phyloP scores from a whole-genome alignment of 1,140 invertebrate species.

The Drosophila mojavensis region DNA sequence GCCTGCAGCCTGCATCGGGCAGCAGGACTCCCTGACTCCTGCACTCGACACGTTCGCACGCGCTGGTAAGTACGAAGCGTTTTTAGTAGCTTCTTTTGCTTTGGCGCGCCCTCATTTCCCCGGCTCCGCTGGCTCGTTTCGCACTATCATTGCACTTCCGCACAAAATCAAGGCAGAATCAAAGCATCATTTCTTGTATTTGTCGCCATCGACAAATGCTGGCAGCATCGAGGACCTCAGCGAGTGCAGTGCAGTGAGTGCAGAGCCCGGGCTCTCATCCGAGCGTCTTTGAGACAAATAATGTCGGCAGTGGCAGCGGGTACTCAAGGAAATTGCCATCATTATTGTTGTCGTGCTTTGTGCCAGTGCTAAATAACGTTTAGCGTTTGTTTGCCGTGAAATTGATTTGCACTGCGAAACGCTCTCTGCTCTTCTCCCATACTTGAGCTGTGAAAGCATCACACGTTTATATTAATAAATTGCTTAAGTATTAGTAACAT shows the following conservation, averaged over 20 bases:
- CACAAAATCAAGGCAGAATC: constrained; percentile 59
- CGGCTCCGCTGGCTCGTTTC: constrained; percentile 20
- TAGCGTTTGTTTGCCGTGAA: constrained; percentile 78
- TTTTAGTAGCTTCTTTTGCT: constrained; percentile 20
- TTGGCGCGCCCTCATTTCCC: constrained; percentile 16
- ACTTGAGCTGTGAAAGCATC: no score
- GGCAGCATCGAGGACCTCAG: constrained; percentile 34
- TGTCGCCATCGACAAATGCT: constrained; percentile 45
- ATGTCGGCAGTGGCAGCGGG: constrained; percentile 33
- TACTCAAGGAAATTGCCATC: constrained; percentile 83
- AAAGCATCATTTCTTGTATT: constrained; percentile 77
- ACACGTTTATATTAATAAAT: not conserved
- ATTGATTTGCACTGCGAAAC: constrained; percentile 67
- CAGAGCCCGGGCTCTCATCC: not conserved
- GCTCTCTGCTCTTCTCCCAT: not conserved
- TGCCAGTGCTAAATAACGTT: constrained; percentile 78
- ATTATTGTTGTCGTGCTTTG: constrained; percentile 72
- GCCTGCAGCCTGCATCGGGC: not conserved
- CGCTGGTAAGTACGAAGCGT: constrained; percentile 49
- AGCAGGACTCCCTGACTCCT: not conserved
- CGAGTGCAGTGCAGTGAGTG: constrained; percentile 12
- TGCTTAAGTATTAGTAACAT: no score
- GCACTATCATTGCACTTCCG: constrained; percentile 77
- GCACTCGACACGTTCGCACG: constrained; percentile 77
- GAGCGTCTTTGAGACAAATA: constrained; percentile 12